A percentile compares a stretch with the other conserved stretches of the same genome.
Conservation (phyloP, 2,113 vertebrate genomes). For the Cheilinus undulatus region DNA sequence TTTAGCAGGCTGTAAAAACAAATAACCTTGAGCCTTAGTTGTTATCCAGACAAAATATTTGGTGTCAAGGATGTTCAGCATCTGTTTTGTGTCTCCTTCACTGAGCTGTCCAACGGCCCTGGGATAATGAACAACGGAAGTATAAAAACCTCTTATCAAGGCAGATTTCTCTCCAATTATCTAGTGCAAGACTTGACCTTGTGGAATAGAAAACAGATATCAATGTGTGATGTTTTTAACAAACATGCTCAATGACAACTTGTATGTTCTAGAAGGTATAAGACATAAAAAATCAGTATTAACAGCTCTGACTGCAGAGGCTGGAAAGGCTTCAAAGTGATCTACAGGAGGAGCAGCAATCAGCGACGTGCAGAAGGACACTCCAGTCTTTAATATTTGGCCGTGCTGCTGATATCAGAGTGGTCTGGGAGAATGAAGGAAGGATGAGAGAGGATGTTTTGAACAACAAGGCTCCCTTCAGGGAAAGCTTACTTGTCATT, state of each 20-base stretch:
- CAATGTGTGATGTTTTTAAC: too few relatives aligned
- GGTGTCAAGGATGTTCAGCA: background rate
- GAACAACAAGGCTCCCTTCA: background rate
- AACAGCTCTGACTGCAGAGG: too few relatives aligned
- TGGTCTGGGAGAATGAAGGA: background rate
- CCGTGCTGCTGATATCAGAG: background rate
- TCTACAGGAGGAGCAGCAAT: background rate
- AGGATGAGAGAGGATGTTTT: background rate
- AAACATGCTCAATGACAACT: background rate
- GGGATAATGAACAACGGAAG: background rate
- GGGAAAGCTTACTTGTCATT: background rate
- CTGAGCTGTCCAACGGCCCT: background rate
- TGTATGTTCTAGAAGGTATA: too few relatives aligned
- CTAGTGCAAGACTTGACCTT: background rate
- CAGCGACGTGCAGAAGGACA: background rate
- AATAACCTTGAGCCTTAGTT: too few relatives aligned
- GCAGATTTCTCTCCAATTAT: too few relatives aligned
- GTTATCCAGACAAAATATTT: background rate
- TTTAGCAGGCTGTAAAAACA: background rate
- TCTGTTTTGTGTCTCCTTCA: constrained; percentile 15
- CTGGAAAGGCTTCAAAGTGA: background rate
- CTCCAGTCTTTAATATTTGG: background rate
- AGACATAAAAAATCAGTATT: too few relatives aligned
- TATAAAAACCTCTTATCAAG: background rate
- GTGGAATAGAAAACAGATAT: too few relatives aligned